A percentile compares a stretch with the other conserved stretches of the same genome.
These are phyloP conservation scores for Microvelia longipes DNA, from an alignment of 1,140 invertebrate species.

Conservation along the genomic window DNA sequence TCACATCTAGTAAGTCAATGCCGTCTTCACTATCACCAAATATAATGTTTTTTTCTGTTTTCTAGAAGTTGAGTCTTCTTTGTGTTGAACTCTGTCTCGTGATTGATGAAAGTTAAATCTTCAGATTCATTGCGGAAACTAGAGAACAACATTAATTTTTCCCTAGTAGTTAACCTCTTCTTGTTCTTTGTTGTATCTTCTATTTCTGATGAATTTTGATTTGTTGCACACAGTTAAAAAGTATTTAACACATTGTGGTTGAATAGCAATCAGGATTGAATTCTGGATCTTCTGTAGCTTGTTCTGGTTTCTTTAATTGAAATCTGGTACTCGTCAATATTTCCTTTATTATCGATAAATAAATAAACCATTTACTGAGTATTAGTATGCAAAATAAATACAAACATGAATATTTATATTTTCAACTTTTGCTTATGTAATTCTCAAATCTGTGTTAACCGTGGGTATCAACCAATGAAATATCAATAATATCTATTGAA, in stretches of 20 bases:
- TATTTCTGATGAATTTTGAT: not conserved
- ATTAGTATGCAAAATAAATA: no score
- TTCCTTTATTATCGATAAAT: not conserved
- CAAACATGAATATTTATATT: no score
- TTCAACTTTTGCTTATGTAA: no score
- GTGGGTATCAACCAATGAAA: not conserved
- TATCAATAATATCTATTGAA: not conserved
- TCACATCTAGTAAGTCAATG: no score
- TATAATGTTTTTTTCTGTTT: not conserved
- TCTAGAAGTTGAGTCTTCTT: not conserved
- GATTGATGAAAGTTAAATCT: no score
- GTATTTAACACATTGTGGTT: not conserved
- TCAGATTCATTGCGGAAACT: not conserved
- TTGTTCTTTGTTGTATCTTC: not conserved
- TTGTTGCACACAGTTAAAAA: not conserved
- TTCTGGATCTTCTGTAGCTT: no score
- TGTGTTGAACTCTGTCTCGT: not conserved
- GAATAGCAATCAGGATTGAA: not conserved
- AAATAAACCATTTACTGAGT: no score
- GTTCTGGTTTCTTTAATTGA: no score
- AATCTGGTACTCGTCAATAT: no score
- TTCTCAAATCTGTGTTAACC: no score
- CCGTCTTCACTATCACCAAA: not conserved
- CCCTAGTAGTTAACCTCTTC: not conserved
- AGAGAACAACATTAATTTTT: not conserved